Evolutionary conservation across 2,888 invertebrate genomes (phyloP).

Genomic region (Synanthedon tipuliformis): DNA sequence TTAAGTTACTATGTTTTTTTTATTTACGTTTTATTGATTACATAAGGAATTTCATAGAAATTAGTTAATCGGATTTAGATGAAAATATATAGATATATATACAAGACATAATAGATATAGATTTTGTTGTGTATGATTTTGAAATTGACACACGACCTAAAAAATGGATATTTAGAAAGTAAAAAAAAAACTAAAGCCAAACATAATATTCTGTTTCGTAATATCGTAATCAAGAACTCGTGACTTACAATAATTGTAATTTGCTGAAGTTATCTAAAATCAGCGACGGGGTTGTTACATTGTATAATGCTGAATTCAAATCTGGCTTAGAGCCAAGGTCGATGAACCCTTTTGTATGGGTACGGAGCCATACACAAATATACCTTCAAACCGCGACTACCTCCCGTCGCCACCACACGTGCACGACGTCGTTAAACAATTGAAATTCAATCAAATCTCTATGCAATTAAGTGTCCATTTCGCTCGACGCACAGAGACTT

Average conservation of each 20-base stretch:
- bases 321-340: constrained; percentile 60
- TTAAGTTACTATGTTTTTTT: no score
- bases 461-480: constrained; percentile 32
- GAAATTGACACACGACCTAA: no score
- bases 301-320: constrained; percentile 11
- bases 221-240: not conserved
- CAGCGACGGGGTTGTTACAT: not conserved
- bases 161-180: no score
- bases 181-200: not conserved
- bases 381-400: constrained; percentile 2
- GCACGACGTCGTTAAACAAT: constrained; percentile 17
- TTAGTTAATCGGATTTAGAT: no score
- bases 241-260: not conserved
- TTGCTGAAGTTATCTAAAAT: not conserved
- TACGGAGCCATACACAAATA: constrained; percentile 6
- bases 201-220: not conserved
- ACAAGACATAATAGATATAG: no score
- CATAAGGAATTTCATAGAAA: no score
- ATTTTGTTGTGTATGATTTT: no score
- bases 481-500: constrained; percentile 10
- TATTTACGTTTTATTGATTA: no score
- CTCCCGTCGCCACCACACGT: constrained; percentile 12
- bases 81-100: no score
- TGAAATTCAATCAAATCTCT: constrained; percentile 25
- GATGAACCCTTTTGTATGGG: constrained; percentile 49